Evolutionary conservation across 2,113 vertebrate species (phyloP).

Genomic region (Dolichallabes microphthalmus): DNA sequence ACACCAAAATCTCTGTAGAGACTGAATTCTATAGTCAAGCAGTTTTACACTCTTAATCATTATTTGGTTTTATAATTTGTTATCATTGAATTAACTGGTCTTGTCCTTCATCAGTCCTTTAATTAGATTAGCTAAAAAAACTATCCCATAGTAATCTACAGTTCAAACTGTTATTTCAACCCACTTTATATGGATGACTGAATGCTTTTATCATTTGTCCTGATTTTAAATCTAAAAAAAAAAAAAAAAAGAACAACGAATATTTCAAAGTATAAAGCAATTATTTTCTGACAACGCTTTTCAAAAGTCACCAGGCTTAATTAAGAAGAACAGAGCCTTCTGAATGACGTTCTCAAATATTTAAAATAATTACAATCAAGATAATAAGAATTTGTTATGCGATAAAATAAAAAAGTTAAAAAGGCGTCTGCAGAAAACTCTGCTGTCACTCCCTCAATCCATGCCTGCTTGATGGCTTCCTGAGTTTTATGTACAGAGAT

Average conservation of each 20-base stretch:
- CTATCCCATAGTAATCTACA: background rate
- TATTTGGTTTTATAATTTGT: background rate
- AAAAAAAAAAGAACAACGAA: too few species aligned
- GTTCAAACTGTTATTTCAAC: background rate
- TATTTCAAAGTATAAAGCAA: background rate
- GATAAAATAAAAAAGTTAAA: too few species aligned
- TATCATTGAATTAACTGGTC: background rate
- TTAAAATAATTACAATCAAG: too few species aligned
- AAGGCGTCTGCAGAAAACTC: too few species aligned
- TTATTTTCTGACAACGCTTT: background rate
- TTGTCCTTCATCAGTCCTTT: background rate
- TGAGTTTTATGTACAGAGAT: too few species aligned
- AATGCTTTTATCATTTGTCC: background rate
- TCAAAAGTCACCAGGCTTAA: background rate
- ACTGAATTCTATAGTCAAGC: constrained; percentile 1
- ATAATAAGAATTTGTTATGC: too few species aligned
- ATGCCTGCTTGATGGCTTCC: too few species aligned
- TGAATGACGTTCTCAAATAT: too few species aligned
- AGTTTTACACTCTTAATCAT: background rate
- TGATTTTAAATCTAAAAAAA: background rate
- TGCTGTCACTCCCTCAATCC: too few species aligned
- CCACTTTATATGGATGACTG: background rate
- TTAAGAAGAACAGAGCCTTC: background rate
- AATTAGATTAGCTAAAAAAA: background rate
- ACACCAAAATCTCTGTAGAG: constrained; percentile 34